Percentiles rank a stretch among this genome's conserved stretches.
Conservation (phyloP, 2,888 invertebrate species). For the Hedychridium roseum region DNA sequence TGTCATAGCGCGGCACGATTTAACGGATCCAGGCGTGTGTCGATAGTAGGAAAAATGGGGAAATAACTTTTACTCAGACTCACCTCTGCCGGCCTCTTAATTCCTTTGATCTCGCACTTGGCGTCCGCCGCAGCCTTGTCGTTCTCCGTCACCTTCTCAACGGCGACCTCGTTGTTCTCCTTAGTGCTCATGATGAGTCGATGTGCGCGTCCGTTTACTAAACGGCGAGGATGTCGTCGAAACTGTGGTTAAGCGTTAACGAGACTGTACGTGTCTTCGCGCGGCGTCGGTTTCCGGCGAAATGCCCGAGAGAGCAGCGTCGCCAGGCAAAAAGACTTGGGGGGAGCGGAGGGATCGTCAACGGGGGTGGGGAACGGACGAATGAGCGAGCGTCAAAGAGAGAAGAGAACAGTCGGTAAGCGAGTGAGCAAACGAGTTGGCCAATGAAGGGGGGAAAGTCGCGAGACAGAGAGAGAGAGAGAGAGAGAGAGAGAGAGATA, state of each 20-base stretch:
- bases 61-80: conserved; percentile 62
- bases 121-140: conserved; percentile 78
- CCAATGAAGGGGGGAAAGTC: conserved; percentile 14
- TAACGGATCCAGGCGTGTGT: no score
- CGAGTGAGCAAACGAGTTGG: no score
- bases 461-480: conserved; percentile 7
- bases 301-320: conserved; percentile 60
- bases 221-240: conserved; percentile 10
- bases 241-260: conserved; percentile 30
- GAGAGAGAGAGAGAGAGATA: conserved; percentile 26
- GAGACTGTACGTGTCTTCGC: conserved; percentile 49
- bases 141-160: conserved; percentile 81
- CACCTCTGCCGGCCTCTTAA: conserved; percentile 89
- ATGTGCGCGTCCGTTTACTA: conserved; percentile 9
- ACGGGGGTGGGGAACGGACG: conserved; percentile 3
- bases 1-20: no score
- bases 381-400: conserved; percentile 12
- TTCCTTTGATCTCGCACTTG: conserved; percentile 85
- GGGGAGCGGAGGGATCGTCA: conserved; percentile 27
- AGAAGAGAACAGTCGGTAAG: no score
- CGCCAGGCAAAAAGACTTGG: conserved; percentile 52
- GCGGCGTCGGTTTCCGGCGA: conserved; percentile 64
- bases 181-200: conserved; percentile 76
- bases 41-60: no score
- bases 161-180: conserved; percentile 87